phyloP scores from a whole-genome alignment of 2,888 invertebrate genomes.

The Ganaspis brasiliensis region DNA sequence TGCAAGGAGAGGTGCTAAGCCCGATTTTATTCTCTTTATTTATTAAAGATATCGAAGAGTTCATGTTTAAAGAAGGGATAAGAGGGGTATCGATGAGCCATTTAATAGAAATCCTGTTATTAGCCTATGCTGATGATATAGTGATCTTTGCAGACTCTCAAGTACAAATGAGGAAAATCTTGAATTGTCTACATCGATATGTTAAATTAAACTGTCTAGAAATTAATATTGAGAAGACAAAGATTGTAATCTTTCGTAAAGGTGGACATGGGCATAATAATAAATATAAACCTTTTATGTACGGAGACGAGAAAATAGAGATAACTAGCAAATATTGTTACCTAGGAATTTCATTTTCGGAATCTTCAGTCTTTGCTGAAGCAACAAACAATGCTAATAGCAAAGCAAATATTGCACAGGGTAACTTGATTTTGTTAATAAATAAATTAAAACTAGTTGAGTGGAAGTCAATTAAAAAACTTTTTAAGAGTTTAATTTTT shows the following conservation, averaged over 20 bases:
- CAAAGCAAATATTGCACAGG: neutral
- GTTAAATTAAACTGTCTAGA: neutral
- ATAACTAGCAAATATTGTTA: no score
- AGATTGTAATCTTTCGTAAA: neutral
- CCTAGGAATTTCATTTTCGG: neutral
- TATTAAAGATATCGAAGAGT: conserved; percentile 17
- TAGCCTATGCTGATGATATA: conserved; percentile 17
- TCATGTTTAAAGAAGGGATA: neutral
- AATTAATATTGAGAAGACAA: neutral
- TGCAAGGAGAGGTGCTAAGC: no score
- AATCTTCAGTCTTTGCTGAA: neutral
- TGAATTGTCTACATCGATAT: no score
- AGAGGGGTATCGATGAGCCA: neutral
- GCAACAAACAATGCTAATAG: neutral
- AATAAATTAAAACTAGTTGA: neutral
- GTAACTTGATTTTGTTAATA: neutral
- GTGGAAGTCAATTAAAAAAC: neutral
- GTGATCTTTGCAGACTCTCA: neutral
- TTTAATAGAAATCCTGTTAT: neutral
- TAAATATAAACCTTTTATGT: neutral
- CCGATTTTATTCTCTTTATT: conserved; percentile 28
- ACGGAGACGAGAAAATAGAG: no score
- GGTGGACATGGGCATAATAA: neutral
- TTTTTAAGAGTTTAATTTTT: neutral
- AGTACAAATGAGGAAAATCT: neutral